Conservation (phyloP, 35 echinoderm and acorn worm species). For the Heliocidaris tuberculata region DNA sequence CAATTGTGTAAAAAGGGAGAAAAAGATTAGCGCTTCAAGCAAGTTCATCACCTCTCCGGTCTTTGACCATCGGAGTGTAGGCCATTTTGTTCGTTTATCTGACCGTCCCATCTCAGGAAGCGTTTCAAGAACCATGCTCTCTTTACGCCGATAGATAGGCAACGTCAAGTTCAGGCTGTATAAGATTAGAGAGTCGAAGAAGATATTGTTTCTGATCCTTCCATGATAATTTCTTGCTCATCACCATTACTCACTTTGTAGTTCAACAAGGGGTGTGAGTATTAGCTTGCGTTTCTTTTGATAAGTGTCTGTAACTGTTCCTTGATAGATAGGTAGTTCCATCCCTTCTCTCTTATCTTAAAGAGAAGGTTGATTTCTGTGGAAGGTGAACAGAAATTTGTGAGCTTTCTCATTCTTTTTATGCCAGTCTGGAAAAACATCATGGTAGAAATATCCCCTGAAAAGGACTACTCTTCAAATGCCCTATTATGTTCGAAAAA, state of each 20-base stretch:
- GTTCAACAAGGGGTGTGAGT: not conserved
- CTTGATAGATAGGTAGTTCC: not conserved
- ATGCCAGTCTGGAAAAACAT: too few relatives aligned
- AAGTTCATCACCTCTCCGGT: not conserved
- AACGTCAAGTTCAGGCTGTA: not conserved
- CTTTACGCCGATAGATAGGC: not conserved
- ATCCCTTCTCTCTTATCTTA: not conserved
- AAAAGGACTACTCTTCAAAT: too few relatives aligned
- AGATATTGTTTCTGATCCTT: conserved; percentile 13
- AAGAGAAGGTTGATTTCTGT: too few relatives aligned
- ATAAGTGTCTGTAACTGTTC: not conserved
- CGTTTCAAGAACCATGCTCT: not conserved
- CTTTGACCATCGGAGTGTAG: not conserved
- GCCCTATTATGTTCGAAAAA: too few relatives aligned
- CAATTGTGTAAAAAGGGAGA: too few relatives aligned
- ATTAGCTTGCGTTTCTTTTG: not conserved
- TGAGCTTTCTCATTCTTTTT: too few relatives aligned
- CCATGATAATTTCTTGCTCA: not conserved
- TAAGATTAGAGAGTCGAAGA: not conserved
- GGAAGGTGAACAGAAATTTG: too few relatives aligned
- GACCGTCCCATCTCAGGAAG: not conserved
- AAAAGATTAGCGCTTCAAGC: not conserved
- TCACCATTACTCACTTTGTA: not conserved
- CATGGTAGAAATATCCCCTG: too few relatives aligned
- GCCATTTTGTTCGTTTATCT: not conserved